These are phyloP conservation scores for Carabus problematicus DNA, from an alignment of 2,888 invertebrate genomes.

Conservation along the genomic window DNA sequence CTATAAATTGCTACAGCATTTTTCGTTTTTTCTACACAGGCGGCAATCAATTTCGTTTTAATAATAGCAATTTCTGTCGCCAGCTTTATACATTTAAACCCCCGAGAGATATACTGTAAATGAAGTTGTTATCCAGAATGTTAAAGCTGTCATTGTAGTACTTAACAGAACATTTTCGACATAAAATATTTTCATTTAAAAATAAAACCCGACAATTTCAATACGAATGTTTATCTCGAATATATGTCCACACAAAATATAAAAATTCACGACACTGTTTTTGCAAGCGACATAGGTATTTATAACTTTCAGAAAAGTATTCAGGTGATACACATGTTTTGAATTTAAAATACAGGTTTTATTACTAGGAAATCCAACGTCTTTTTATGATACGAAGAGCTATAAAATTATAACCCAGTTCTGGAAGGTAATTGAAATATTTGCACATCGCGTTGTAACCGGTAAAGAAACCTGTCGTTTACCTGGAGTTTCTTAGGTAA, in stretches of 20 bases:
- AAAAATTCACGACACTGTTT: too few relatives aligned
- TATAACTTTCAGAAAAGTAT: too few relatives aligned
- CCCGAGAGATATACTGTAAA: conserved; percentile 40
- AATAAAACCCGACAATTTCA: conserved; percentile 18
- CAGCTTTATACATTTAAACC: conserved; percentile 17
- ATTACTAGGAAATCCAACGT: too few relatives aligned
- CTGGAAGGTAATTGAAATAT: too few relatives aligned
- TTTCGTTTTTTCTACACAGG: conserved; percentile 13
- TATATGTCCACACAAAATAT: not conserved
- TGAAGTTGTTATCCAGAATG: conserved; percentile 38
- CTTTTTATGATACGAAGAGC: too few relatives aligned
- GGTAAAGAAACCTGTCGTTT: too few relatives aligned
- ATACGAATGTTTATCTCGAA: conserved; percentile 26
- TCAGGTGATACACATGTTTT: too few relatives aligned
- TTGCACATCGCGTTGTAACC: too few relatives aligned
- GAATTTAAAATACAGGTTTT: too few relatives aligned
- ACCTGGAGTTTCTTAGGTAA: too few relatives aligned
- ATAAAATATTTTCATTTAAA: conserved; percentile 31
- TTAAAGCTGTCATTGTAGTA: conserved; percentile 31
- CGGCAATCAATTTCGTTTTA: conserved; percentile 38
- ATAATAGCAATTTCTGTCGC: conserved; percentile 39
- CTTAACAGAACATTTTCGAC: conserved; percentile 18
- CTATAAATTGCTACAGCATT: not conserved
- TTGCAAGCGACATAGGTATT: too few relatives aligned
- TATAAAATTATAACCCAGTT: too few relatives aligned